Conservation (phyloP, 2,797 vertebrate genomes). For the Aplochiton taeniatus region DNA sequence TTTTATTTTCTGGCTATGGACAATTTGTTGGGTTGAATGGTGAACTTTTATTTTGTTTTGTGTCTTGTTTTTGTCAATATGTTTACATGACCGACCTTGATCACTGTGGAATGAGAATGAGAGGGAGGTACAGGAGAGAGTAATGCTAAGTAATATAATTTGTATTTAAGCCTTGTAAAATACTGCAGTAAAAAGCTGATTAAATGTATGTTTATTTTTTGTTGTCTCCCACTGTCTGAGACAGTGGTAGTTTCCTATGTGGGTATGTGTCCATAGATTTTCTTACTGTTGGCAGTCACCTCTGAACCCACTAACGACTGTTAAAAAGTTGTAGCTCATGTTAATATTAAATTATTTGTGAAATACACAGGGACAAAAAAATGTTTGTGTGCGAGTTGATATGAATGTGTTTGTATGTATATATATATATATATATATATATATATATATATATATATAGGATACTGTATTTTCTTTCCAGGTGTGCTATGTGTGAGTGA, state of each 20-base stretch:
- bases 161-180: slow-evolving; percentile 72
- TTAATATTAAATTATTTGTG: slow-evolving; percentile 81
- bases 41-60: slow-evolving; percentile 54
- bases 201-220: slow-evolving; percentile 50
- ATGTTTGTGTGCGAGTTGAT: slow-evolving; percentile 31
- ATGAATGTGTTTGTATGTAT: slow-evolving; percentile 59
- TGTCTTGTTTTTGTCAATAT: slow-evolving; percentile 73
- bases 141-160: slow-evolving; percentile 67
- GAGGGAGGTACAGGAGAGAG: slow-evolving; percentile 50
- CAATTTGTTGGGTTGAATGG: slow-evolving; percentile 55
- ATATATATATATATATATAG: slow-evolving; percentile 46
- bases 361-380: slow-evolving; percentile 72
- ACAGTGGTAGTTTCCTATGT: slow-evolving; percentile 45
- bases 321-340: slow-evolving; percentile 76
- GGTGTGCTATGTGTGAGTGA: slow-evolving; percentile 53
- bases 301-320: slow-evolving; percentile 74
- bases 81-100: slow-evolving; percentile 84
- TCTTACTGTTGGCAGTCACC: slow-evolving; percentile 58
- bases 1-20: slow-evolving; percentile 62
- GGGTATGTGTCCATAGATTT: slow-evolving; percentile 62
- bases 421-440: slow-evolving; percentile 51
- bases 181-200: slow-evolving; percentile 58
- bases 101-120: slow-evolving; percentile 79
- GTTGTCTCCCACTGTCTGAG: slow-evolving; percentile 33
- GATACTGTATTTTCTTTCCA: slow-evolving; percentile 71